Conservation (phyloP, 2,113 vertebrate genomes). For the Etheostoma spectabile region DNA sequence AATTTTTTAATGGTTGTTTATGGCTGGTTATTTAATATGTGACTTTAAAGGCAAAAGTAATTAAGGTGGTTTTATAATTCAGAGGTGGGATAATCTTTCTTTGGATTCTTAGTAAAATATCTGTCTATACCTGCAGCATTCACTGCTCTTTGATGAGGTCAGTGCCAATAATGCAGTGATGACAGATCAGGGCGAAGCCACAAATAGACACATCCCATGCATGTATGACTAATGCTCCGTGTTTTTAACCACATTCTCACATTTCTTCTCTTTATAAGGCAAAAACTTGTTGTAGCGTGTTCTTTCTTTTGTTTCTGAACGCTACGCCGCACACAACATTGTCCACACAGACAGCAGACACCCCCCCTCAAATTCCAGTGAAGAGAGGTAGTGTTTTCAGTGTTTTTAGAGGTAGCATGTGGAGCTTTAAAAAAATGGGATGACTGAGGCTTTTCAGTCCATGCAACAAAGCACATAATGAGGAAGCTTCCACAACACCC, state of each 20-base stretch:
- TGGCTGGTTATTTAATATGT: conserved; percentile 35
- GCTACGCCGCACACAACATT: conserved; percentile 35
- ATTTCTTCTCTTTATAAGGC: conserved; percentile 58
- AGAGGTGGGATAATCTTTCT: conserved; percentile 44
- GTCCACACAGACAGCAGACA: conserved; percentile 46
- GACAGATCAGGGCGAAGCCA: conserved; percentile 54
- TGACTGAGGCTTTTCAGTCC: conserved; percentile 47
- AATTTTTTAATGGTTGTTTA: conserved; percentile 14
- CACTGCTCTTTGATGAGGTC: conserved; percentile 60
- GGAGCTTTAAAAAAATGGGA: conserved; percentile 46
- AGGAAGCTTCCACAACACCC: conserved; percentile 29
- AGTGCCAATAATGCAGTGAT: conserved; percentile 38
- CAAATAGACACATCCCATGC: conserved; percentile 25
- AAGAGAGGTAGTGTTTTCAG: conserved; percentile 49
- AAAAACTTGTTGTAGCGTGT: conserved; percentile 68
- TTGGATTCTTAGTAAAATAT: conserved; percentile 16
- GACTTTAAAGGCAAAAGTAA: conserved; percentile 23
- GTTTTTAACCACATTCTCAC: conserved; percentile 68
- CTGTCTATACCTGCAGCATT: conserved; percentile 20
- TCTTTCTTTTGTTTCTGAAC: conserved; percentile 59
- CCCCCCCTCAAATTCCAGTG: conserved; percentile 64
- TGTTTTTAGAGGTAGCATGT: conserved; percentile 46
- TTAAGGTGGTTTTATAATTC: conserved; percentile 56
- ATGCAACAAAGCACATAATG: conserved; percentile 48
- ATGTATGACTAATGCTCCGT: conserved; percentile 59